Conservation (phyloP, 2,113 vertebrate genomes). For the Arenaria interpres region DNA sequence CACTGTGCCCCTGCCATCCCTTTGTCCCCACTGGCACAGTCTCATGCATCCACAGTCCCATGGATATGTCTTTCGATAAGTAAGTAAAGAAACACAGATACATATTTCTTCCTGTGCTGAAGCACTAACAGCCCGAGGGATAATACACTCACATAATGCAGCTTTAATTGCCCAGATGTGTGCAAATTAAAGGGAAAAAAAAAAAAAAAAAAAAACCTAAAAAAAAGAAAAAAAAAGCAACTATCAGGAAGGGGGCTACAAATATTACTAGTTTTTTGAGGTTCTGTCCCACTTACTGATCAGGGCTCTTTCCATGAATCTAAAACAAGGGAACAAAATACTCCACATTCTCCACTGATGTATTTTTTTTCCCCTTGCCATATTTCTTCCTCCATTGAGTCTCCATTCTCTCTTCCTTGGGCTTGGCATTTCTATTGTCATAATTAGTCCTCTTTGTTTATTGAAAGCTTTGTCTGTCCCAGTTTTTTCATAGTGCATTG, state of each 20-base stretch:
- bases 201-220: too few relatives aligned
- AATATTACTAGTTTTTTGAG: background rate
- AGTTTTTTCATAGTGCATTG: background rate
- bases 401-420: background rate
- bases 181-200: background rate
- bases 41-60: fast-evolving
- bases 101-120: background rate
- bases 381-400: background rate
- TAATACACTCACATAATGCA: background rate
- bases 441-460: background rate
- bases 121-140: background rate
- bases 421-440: background rate
- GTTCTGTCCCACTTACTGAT: background rate
- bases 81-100: background rate
- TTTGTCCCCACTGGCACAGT: background rate
- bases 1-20: background rate
- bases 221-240: background rate
- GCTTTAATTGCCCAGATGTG: background rate
- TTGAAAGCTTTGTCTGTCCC: background rate
- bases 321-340: background rate
- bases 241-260: background rate
- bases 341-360: background rate
- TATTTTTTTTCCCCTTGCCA: background rate
- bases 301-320: background rate
- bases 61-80: fast-evolving